Percentiles rank a stretch among this genome's conserved stretches.
These are phyloP conservation scores for Misgurnus anguillicaudatus DNA, from an alignment of 2,113 vertebrate genomes.

Conservation along the genomic window DNA sequence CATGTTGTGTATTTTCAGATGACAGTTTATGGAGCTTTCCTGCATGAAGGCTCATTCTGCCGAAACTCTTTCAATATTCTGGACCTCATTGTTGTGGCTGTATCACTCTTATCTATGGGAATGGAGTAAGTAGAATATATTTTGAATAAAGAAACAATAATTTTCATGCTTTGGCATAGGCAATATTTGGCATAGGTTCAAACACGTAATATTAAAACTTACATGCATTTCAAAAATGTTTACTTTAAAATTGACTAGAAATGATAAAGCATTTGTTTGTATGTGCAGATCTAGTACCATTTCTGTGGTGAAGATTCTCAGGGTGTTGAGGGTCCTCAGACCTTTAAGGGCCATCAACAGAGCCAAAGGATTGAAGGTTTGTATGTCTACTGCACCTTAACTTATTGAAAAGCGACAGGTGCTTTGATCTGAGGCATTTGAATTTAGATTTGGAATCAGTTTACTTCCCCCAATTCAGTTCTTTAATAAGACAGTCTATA, in stretches of 20 bases:
- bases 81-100: conserved; percentile 91
- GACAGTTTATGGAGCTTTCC: conserved; percentile 93
- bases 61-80: conserved; percentile 98
- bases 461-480: no score
- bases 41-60: conserved; percentile 96
- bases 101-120: conserved; percentile 94
- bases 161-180: no score
- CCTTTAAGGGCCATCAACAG: conserved; percentile 96
- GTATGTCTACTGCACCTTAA: neutral
- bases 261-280: conserved; percentile 12
- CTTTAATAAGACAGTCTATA: no score
- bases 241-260: neutral
- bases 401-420: no score
- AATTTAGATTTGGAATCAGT: neutral
- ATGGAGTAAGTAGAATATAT: conserved; percentile 82
- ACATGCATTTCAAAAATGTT: neutral
- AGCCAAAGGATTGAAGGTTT: conserved; percentile 95
- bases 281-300: conserved; percentile 89
- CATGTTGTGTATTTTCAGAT: conserved; percentile 75
- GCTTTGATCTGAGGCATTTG: neutral
- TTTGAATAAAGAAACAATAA: no score
- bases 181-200: no score
- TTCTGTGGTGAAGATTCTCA: conserved; percentile 97
- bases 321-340: conserved; percentile 92
- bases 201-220: no score